Base-by-base conservation (phyloP, 2,888 invertebrate species). In the Clusia tigrina region DNA sequence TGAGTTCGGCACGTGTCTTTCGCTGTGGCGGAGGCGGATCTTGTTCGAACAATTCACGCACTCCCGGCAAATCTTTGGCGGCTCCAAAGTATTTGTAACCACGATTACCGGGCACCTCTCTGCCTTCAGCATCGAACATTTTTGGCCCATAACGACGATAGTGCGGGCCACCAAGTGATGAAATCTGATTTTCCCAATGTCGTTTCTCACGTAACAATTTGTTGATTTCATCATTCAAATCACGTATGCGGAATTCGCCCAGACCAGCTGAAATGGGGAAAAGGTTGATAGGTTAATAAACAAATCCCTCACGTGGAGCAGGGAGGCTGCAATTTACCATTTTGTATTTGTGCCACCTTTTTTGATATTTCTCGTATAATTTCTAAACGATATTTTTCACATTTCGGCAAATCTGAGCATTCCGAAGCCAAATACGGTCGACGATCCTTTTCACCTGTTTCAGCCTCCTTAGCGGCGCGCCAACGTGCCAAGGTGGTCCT, bases 71-170 rank as follows among this genome's bases (percentile, higher is more conserved):
- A 85, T 99, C 98, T 83, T 96, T 96, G 0, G 98, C 96, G 20
- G 98, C 98, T 37, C 98, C 98, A 84, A 98, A 98, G 84, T 98
- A 99, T 85, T 98, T 98, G 83, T 99, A 99, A 0, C 99, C 98
- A 70, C 95, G 88, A 84, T 97, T 98, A 15, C 98, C 98, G 0
- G 98, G 97, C 0, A 98, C 98, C 85, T 99, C 99, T 75, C 94
- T 92, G 1, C 95, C 95, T 81, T 95, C 95, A 71, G 95, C 92
- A 81, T 96, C 95, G 60, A 95, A 86, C 94, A 96, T 95, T 78
- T 94, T 89, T 1, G 97, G 96, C 0, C 98, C 96, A 71, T 94
- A 91, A 70, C 93, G 89, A 57, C 93, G 90, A 80, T 94, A 95
- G 84, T 99, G 98, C 0, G 96, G 94, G 0, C 99, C 99, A 1